These are phyloP conservation scores for Gopherus flavomarginatus DNA, from an alignment of 2,113 vertebrate species.

Conservation along the genomic window DNA sequence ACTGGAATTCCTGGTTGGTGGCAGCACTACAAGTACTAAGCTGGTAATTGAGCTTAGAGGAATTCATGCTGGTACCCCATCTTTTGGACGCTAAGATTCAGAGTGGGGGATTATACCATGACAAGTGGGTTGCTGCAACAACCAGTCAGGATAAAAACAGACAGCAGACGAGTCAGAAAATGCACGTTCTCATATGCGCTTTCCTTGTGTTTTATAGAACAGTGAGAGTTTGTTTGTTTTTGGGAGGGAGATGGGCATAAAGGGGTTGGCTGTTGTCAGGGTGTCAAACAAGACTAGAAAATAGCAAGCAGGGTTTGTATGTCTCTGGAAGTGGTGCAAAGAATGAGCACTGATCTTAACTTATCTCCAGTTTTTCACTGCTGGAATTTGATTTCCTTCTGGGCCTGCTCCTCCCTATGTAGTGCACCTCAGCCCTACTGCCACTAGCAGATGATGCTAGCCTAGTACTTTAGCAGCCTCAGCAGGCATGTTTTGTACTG, in stretches of 20 bases:
- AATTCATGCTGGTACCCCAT: too few species aligned
- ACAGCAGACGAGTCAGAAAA: background rate
- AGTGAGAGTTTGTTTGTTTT: background rate
- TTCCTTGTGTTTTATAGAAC: background rate
- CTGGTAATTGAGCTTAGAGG: too few species aligned
- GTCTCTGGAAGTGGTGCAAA: background rate
- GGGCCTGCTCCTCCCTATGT: background rate
- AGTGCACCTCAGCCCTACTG: background rate
- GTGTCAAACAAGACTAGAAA: background rate
- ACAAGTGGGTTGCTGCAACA: background rate
- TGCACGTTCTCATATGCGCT: background rate
- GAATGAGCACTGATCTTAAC: background rate
- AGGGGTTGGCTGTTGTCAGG: background rate
- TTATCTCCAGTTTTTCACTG: background rate
- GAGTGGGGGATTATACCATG: too few species aligned
- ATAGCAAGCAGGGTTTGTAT: too few species aligned
- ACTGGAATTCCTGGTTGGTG: too few species aligned
- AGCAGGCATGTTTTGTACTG: background rate
- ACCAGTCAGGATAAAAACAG: background rate
- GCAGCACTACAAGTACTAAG: too few species aligned
- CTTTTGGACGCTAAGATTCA: too few species aligned
- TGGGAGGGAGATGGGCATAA: background rate
- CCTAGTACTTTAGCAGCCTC: background rate
- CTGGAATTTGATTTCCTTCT: background rate
- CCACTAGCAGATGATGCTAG: background rate